Evolutionary conservation across 2,888 invertebrate genomes (phyloP).

Genomic region (Polydrusus pterygomalis): DNA sequence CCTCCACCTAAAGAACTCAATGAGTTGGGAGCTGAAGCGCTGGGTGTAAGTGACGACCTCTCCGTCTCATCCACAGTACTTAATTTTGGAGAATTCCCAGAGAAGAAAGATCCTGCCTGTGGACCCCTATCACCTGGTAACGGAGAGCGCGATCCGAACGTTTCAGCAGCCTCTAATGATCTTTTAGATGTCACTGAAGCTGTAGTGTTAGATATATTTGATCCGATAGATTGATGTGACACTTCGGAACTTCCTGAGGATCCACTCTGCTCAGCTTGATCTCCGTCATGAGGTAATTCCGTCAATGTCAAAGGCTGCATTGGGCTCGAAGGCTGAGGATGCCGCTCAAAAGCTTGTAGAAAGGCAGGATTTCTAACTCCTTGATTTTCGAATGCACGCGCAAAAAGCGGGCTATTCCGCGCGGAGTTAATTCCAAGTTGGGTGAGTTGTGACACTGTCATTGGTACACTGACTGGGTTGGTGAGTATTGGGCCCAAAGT

Average conservation of each 20-base stretch:
- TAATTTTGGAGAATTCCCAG: constrained; percentile 3
- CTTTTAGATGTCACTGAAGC: constrained; percentile 64
- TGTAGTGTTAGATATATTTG: constrained; percentile 68
- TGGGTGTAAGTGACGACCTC: constrained; percentile 56
- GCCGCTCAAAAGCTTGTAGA: constrained; percentile 63
- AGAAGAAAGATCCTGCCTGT: no score
- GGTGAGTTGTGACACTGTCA: constrained; percentile 78
- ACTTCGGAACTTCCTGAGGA: constrained; percentile 68
- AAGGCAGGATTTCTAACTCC: constrained; percentile 60
- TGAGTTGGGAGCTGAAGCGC: constrained; percentile 62
- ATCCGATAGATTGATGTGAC: constrained; percentile 67
- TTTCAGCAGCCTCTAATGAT: constrained; percentile 37
- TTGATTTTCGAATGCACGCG: constrained; percentile 60
- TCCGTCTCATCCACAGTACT: constrained; percentile 53
- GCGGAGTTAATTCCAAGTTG: constrained; percentile 73
- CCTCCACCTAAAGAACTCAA: constrained; percentile 58
- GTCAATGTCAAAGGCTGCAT: constrained; percentile 60
- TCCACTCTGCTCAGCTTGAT: constrained; percentile 61
- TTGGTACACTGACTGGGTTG: constrained; percentile 74
- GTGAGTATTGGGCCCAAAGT: constrained; percentile 73
- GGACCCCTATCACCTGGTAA: neutral
- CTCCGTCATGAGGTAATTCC: constrained; percentile 61
- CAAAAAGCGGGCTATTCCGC: constrained; percentile 72
- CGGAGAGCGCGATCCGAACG: neutral
- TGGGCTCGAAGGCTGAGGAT: constrained; percentile 42